Evolutionary conservation across 2,113 vertebrate genomes (phyloP).

Genomic region (Nycticorax nycticorax): DNA sequence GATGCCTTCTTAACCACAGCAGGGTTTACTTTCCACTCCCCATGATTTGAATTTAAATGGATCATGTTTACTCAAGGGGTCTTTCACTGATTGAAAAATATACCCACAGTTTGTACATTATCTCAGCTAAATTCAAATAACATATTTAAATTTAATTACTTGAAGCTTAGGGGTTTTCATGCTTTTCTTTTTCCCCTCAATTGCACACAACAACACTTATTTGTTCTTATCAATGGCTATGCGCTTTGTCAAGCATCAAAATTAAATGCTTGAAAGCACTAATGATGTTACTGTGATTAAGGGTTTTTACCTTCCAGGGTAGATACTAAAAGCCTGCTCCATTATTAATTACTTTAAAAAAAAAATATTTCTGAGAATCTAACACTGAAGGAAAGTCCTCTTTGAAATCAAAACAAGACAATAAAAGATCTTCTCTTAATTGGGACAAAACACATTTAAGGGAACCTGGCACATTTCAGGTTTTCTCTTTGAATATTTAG

Average conservation of each 20-base stretch:
- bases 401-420: not conserved
- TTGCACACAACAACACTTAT: constrained; percentile 56
- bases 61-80: constrained; percentile 58
- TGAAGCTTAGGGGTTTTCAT: constrained; percentile 69
- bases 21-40: constrained; percentile 24
- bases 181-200: constrained; percentile 55
- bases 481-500: not conserved
- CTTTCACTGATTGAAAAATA: constrained; percentile 65
- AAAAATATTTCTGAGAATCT: not conserved
- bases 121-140: constrained; percentile 68
- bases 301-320: constrained; percentile 64
- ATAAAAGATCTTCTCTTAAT: not conserved
- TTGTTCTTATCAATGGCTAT: constrained; percentile 74
- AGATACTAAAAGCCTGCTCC: constrained; percentile 64
- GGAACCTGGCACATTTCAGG: not conserved
- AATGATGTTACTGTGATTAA: constrained; percentile 79
- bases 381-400: not conserved
- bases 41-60: constrained; percentile 58
- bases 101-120: constrained; percentile 59
- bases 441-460: not conserved
- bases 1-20: constrained; percentile 32
- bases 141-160: constrained; percentile 77
- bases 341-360: constrained; percentile 60
- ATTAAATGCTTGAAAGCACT: constrained; percentile 77
- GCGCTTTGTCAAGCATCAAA: constrained; percentile 74